Conservation (phyloP, 2,113 vertebrate genomes). For the Hemibagrus wyckioides region DNA sequence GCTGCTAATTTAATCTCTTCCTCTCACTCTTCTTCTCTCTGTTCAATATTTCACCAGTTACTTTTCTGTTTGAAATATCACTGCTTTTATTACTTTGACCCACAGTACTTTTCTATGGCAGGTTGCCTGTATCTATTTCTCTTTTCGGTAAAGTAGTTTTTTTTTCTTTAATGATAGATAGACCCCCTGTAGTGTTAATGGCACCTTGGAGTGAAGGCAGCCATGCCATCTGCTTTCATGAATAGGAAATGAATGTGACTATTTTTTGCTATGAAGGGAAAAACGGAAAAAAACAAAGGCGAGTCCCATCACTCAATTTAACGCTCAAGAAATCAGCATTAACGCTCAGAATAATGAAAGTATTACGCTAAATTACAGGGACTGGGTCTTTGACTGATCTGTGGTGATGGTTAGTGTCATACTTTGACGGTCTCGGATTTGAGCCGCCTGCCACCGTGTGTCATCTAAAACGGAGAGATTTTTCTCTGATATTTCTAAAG, state of each 20-base stretch:
- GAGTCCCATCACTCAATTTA: constrained; percentile 20
- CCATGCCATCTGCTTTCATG: constrained; percentile 37
- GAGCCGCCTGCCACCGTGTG: neutral
- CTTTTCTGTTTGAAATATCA: constrained; percentile 51
- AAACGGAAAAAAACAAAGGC: constrained; percentile 27
- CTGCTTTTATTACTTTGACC: constrained; percentile 58
- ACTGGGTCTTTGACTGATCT: neutral
- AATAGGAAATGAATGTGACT: constrained; percentile 38
- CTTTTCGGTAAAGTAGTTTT: constrained; percentile 37
- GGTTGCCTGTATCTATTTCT: constrained; percentile 57
- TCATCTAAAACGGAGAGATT: neutral
- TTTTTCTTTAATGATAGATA: constrained; percentile 59
- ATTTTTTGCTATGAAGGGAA: neutral
- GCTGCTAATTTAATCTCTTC: constrained; percentile 70
- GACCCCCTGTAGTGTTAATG: constrained; percentile 29
- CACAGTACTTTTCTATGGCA: constrained; percentile 49
- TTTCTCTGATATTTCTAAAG: neutral
- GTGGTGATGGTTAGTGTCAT: constrained; percentile 5
- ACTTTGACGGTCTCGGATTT: neutral
- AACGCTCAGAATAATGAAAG: neutral
- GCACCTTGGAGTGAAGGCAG: constrained; percentile 27
- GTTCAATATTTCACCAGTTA: constrained; percentile 61
- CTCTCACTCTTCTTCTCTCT: constrained; percentile 61
- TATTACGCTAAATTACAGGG: neutral
- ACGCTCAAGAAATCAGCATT: constrained; percentile 19